phyloP scores from a whole-genome alignment of 2,797 vertebrate genomes.

The Pagetopsis macropterus region DNA sequence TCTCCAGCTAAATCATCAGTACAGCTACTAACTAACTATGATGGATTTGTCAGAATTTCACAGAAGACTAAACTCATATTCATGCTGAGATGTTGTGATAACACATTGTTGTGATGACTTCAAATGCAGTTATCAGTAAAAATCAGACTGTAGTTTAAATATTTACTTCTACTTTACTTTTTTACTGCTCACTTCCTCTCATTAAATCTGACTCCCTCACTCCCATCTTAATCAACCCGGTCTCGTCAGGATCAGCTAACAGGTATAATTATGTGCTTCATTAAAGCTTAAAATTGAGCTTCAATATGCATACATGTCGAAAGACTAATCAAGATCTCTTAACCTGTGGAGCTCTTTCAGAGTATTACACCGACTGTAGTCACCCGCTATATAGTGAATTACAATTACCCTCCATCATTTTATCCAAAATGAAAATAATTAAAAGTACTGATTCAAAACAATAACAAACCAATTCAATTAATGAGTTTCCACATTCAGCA shows the following conservation, averaged over 20 bases:
- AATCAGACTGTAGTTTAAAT: background rate
- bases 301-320: background rate
- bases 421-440: too few relatives aligned
- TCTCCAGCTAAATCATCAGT: background rate
- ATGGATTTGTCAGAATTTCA: background rate
- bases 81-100: background rate
- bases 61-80: constrained; percentile 3
- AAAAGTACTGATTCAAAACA: background rate
- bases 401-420: background rate
- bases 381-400: background rate
- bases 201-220: background rate
- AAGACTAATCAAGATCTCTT: background rate
- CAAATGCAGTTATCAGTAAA: background rate
- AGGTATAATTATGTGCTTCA: background rate
- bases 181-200: background rate
- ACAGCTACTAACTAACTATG: background rate
- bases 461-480: background rate
- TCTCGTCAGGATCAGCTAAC: constrained; percentile 56
- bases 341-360: background rate
- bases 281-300: background rate
- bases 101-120: too few relatives aligned
- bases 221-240: constrained; percentile 9
- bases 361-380: background rate
- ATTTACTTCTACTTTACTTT: background rate
- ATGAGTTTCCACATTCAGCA: background rate